Evolutionary conservation across 2,888 invertebrate species (phyloP).

Genomic region (Pseudococcus longispinus): DNA sequence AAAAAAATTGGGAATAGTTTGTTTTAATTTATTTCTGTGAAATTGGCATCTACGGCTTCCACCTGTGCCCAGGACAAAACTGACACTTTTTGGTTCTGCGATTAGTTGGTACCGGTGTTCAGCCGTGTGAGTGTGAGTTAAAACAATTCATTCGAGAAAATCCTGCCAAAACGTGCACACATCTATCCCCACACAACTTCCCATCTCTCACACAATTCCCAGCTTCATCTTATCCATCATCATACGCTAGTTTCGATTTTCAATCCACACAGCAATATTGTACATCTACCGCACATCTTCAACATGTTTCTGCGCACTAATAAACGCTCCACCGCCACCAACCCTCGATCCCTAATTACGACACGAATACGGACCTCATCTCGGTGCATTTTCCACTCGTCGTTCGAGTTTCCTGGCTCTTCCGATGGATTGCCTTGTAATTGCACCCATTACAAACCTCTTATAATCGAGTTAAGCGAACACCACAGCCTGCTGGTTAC

Average conservation of each 20-base stretch:
- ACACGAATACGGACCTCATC: not conserved
- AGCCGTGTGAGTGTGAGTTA: too few species aligned
- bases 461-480: conserved; percentile 33
- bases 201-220: not conserved
- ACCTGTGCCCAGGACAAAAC: too few species aligned
- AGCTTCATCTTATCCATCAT: not conserved
- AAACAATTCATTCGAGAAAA: too few species aligned
- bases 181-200: not conserved
- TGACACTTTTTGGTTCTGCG: too few species aligned
- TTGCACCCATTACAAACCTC: conserved; percentile 35
- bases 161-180: not conserved
- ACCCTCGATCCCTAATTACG: not conserved
- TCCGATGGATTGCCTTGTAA: not conserved
- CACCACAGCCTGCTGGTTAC: not conserved
- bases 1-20: too few species aligned
- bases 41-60: too few species aligned
- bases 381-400: not conserved
- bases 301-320: conserved; percentile 25
- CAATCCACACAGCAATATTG: not conserved
- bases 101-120: too few species aligned
- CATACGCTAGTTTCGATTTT: not conserved
- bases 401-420: not conserved
- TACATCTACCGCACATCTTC: not conserved
- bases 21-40: too few species aligned
- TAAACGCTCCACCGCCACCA: not conserved